These are phyloP conservation scores for Elymnias hypermnestra DNA, from an alignment of 1,140 invertebrate species.

Conservation along the genomic window DNA sequence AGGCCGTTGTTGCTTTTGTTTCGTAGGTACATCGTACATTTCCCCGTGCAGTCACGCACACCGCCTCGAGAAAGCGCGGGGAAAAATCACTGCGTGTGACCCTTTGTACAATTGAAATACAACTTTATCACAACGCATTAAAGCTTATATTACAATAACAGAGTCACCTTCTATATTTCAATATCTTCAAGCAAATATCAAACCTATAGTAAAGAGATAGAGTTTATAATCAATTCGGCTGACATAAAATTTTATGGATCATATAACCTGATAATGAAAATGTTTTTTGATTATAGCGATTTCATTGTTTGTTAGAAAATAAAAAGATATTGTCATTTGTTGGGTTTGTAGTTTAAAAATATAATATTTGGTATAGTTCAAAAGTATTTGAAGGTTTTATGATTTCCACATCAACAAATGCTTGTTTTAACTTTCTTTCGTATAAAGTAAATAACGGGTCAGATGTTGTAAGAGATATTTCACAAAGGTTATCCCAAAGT, in stretches of 20 bases:
- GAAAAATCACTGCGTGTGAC: conserved; percentile 24
- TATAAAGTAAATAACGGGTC: background rate
- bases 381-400: no score
- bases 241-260: conserved; percentile 10
- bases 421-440: no score
- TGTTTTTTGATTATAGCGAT: conserved; percentile 5
- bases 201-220: background rate
- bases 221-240: background rate
- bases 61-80: conserved; percentile 26
- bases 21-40: no score
- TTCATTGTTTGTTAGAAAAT: conserved; percentile 8
- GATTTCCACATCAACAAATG: no score
- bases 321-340: no score
- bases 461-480: no score
- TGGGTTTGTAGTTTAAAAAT: no score
- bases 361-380: no score
- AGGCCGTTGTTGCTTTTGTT: no score
- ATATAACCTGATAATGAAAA: conserved; percentile 17
- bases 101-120: background rate
- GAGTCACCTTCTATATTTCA: background rate
- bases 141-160: background rate
- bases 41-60: conserved; percentile 21
- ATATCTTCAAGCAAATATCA: background rate
- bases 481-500: no score
- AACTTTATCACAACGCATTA: background rate